A percentile compares a stretch with the other conserved stretches of the same genome.
phyloP scores from a whole-genome alignment of 1,140 invertebrate genomes.

The Eueides isabella region DNA sequence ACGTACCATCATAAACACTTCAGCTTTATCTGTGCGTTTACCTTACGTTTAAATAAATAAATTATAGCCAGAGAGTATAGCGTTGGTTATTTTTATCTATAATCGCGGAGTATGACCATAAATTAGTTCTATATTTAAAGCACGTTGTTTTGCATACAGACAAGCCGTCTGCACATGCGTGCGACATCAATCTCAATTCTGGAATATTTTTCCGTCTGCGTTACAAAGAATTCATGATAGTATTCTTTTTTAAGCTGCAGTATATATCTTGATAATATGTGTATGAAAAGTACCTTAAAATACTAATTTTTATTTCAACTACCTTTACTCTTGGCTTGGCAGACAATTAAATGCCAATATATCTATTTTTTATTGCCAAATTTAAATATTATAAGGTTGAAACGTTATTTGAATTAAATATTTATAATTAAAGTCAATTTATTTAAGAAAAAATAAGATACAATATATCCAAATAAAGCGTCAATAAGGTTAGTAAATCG shows the following conservation, averaged over 20 bases:
- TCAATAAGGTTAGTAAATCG: background rate
- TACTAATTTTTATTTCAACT: too few relatives aligned
- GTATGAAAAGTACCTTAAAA: too few relatives aligned
- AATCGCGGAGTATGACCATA: slow-evolving; percentile 80
- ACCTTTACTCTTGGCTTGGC: too few relatives aligned
- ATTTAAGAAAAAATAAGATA: too few relatives aligned
- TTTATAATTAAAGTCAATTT: too few relatives aligned
- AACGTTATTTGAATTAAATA: background rate
- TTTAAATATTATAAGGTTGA: background rate
- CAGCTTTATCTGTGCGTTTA: slow-evolving; percentile 55
- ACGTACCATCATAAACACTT: slow-evolving; percentile 57
- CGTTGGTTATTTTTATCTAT: slow-evolving; percentile 78
- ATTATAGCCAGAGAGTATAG: slow-evolving; percentile 65
- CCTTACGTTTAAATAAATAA: slow-evolving; percentile 63
- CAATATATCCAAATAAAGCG: too few relatives aligned
- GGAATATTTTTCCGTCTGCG: slow-evolving; percentile 79
- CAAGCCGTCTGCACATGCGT: slow-evolving; percentile 79
- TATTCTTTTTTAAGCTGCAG: slow-evolving; percentile 14
- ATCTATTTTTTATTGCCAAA: too few relatives aligned
- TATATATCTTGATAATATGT: background rate
- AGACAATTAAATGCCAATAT: too few relatives aligned
- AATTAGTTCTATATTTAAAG: slow-evolving; percentile 81
- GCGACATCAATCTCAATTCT: slow-evolving; percentile 81
- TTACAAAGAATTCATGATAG: slow-evolving; percentile 24
- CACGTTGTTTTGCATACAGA: slow-evolving; percentile 79